These are phyloP conservation scores for Hapalemur alaotrensis DNA, from an alignment of 2,797 vertebrate species.

Conservation along the genomic window DNA sequence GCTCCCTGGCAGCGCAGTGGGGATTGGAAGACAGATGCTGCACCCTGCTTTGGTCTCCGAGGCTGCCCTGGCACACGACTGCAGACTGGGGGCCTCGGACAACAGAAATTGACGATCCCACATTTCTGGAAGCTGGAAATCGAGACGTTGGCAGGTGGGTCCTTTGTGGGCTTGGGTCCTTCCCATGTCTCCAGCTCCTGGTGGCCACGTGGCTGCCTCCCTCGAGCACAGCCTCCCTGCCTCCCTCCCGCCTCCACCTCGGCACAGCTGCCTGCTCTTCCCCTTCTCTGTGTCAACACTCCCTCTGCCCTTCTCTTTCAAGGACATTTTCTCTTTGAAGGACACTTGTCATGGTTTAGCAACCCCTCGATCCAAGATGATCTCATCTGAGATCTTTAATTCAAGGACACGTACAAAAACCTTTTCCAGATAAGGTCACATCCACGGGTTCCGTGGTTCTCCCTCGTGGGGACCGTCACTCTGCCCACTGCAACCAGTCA, in stretches of 20 bases:
- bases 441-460: fast-evolving
- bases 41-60: fast-evolving
- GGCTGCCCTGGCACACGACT: fast-evolving
- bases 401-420: background rate
- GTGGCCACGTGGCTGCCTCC: fast-evolving
- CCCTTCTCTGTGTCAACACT: background rate
- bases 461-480: too few relatives aligned
- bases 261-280: fast-evolving
- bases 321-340: background rate
- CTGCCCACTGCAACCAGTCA: fast-evolving
- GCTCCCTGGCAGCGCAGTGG: fast-evolving
- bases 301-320: background rate
- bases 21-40: fast-evolving
- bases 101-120: background rate
- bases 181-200: background rate
- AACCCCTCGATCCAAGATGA: background rate
- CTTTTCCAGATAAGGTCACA: background rate
- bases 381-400: background rate
- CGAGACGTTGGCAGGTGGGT: background rate
- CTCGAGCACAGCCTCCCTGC: too few relatives aligned
- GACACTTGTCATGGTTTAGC: background rate
- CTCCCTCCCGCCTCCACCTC: background rate
- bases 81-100: fast-evolving
- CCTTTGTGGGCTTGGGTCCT: too few relatives aligned
- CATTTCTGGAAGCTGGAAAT: fast-evolving